These are phyloP conservation scores for Latrodectus elegans DNA, from an alignment of 2,888 invertebrate genomes.

Conservation along the genomic window DNA sequence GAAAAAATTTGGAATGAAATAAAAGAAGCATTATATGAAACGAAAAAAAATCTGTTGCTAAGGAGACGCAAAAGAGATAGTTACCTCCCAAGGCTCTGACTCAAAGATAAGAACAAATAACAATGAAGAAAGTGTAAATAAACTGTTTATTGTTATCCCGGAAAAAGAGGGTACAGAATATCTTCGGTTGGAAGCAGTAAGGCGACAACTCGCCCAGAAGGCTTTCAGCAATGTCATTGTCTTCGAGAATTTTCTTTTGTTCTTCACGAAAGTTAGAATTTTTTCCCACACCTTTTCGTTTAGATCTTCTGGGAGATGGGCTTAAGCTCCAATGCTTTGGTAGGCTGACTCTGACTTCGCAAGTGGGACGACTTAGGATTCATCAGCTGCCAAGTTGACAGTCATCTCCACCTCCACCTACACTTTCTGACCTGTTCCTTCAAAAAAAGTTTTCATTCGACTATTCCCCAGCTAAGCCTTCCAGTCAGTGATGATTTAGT, in stretches of 20 bases:
- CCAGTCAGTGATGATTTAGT: too few species aligned
- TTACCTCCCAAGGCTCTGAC: not conserved
- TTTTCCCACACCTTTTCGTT: not conserved
- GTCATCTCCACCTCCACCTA: not conserved
- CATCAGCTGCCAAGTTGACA: not conserved
- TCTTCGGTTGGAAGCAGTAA: not conserved
- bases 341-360: too few species aligned
- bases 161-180: not conserved
- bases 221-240: not conserved
- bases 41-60: constrained; percentile 2
- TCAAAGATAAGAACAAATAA: constrained; percentile 24
- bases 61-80: not conserved
- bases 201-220: not conserved
- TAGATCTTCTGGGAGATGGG: not conserved
- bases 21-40: constrained; percentile 4
- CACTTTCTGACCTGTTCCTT: too few species aligned
- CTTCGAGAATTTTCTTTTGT: constrained; percentile 13
- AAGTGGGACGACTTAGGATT: too few species aligned
- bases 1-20: not conserved
- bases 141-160: constrained; percentile 16
- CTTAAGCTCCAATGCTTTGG: not conserved
- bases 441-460: too few species aligned
- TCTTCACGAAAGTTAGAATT: not conserved
- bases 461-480: too few species aligned
- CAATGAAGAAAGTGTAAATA: constrained; percentile 25